Evolutionary conservation across 2,888 invertebrate species (phyloP), one percentile per base, ranked within the genome.

Genomic region (Watsonalla cultraria): DNA sequence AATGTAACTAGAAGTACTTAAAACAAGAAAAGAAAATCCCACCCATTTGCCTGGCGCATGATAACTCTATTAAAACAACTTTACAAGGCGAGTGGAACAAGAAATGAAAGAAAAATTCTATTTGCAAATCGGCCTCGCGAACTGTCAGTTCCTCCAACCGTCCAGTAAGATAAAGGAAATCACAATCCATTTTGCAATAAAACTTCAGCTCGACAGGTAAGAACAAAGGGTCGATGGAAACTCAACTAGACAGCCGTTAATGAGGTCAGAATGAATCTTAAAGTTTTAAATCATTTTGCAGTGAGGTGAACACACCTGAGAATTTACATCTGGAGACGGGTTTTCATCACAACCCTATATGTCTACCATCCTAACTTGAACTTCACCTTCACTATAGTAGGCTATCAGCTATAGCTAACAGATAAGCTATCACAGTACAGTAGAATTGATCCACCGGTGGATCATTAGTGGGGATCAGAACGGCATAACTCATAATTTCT

Each of bases 231-330:
- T 37, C 39, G 49, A 48, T 37, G 37, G 39, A 8, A 49, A 49
- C 48, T 48, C 39, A 35, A 34, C 48, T 45, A 53, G 48, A 53
- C 48, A 34, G 45, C 47, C 45, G 48, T 47, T 47, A 53, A 53
- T 45, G 52, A 53, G 47, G 48, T 53, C 48, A 45, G 34, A 6
- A 37, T 46, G 42, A 47, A 52, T 52, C 42, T 52, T 47, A 11
- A 42, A 42, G 11, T 42, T 42, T 42, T 5, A 42, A 42, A 11
- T 42, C 8, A 42, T 42, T 42, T 42, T 42, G 9, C 11, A 42
- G 11, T 8, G 9, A 5, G 11, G 2, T 42, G 42, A 11, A 42
- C 42, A 4, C 39, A 39, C 9, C 39, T 0, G 39, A 8, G 9
- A 6, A 11, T 39, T 1, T 39, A 7, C 5, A 35, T n/a, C n/a